Evolutionary conservation across 2,113 vertebrate genomes (phyloP), one percentile per base, ranked within the genome.

Genomic region (Calypte anna): DNA sequence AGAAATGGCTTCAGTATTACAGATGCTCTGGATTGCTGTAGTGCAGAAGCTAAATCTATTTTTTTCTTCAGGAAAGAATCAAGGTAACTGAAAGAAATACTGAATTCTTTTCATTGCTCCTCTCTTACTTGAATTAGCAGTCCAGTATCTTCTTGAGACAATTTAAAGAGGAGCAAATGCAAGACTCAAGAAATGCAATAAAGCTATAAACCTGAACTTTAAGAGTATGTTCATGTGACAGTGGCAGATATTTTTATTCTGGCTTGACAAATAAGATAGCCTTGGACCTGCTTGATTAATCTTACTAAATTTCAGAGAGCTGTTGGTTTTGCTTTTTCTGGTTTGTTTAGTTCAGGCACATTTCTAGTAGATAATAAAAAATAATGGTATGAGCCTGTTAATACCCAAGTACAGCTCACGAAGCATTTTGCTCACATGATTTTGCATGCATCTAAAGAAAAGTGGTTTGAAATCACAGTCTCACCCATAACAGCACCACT

Each of bases 61-160:
- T 82, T 92, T 59, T 77, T 86, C 23, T 77, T 78, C 40, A 61
- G 4, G 63, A 63, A 61, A 48, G 53, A 75, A 43, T 10, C 61
- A 81, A 92, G 50, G 27, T 96, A 96, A 44, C 72, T 81, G 61
- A 86, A 90, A 68, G 36, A 72, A 28, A 80, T n/a, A 68, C 50
- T 79, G 53, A 18, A 72, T 95, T 75, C 23, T 90, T 90, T 90
- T 83, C 24, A 66, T 43, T 90, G 24, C n/a, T 83, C 3, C 79
- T 72, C 57, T 59, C 43, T 67, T 90, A 43, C 55, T 88, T 72
- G 57, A 88, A 66, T 89, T 93, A 83, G 18, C n/a, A 86, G 38
- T 83, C 44, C 38, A 36, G 4, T 69, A 81, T 78, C 66, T 88
- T 83, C 48, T 72, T 19, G 62, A 70, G 30, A 48, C 30, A 43